These are phyloP conservation scores for Acanthosoma haemorrhoidale DNA, from an alignment of 2,888 invertebrate genomes.

Conservation along the genomic window DNA sequence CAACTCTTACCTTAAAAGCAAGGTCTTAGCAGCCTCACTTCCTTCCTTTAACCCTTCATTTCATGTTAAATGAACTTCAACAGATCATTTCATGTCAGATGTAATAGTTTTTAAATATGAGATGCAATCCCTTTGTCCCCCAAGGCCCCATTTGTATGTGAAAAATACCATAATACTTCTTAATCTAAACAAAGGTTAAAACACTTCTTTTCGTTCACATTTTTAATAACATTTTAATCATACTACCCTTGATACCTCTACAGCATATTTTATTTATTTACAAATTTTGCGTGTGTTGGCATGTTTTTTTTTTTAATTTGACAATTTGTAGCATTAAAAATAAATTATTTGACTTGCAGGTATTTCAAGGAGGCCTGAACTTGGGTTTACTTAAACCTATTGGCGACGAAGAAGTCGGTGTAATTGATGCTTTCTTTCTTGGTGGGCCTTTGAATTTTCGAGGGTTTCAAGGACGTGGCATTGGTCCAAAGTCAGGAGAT, in stretches of 20 bases:
- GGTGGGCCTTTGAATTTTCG: constrained; percentile 86
- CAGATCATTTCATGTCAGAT: no score
- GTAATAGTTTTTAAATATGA: no score
- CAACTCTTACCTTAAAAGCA: no score
- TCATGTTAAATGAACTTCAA: no score
- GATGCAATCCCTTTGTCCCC: no score
- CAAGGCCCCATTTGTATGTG: no score
- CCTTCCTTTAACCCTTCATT: no score
- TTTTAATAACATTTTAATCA: background rate
- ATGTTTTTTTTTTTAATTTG: background rate
- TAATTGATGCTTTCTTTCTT: constrained; percentile 72
- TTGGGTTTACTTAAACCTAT: constrained; percentile 59
- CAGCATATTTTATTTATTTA: background rate
- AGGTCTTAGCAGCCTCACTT: no score
- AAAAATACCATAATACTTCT: no score
- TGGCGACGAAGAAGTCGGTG: constrained; percentile 55
- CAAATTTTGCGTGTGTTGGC: background rate
- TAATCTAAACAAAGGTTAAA: no score
- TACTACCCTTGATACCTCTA: background rate
- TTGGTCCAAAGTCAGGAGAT: constrained; percentile 76
- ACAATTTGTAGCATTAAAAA: background rate
- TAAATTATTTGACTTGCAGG: constrained; percentile 49
- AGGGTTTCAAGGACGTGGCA: constrained; percentile 82
- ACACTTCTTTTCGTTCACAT: no score
- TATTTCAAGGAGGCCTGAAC: constrained; percentile 63